Base-by-base conservation (phyloP, 2,113 vertebrate species). In the Crocuta crocuta region DNA sequence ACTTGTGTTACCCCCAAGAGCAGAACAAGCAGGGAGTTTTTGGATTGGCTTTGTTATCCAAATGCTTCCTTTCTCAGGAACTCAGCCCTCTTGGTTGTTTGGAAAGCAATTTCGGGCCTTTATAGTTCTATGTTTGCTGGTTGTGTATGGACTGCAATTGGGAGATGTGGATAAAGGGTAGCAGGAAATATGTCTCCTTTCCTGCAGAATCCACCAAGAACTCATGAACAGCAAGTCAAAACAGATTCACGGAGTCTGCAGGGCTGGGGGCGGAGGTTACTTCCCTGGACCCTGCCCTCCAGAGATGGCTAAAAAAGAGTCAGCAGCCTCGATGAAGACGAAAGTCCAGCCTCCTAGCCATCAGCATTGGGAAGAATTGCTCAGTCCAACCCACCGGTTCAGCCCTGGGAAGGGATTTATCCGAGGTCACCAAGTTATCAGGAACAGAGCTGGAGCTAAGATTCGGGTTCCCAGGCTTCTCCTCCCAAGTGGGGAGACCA, bases 101-200 rank as follows among this genome's bases (percentile, higher is more conserved):
- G 90, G 90, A 73, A 91, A 86, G 53, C 35, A 66, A 31, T 63
- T 68, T 48, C 21, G 1, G 35, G 73, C 26, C 58, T 9, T 17
- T 45, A 24, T 6, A 35, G 35, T 53, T 74, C 39, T 6, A 0
- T 0, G 8, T 63, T 17, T 31, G 66, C 50, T 10, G 55, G 50
- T 43, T 50, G 43, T 70, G 39, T 0, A 0, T 16, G 33, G 55
- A 43, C 50, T 4, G 21, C 4, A 9, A 19, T 5, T 5, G 83
- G 80, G 68, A 58, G 66, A 35, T 0, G 2, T 23, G 15, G 48
- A 21, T 8, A 12, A 33, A 23, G 28, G 5, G 7, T 26, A 55
- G 43, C 73, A 53, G 35, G 53, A 35, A 61, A 7, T n/a, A 17
- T 4, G 9, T 21, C 55, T 79, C 31, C 28, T 33, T 85, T 91